Conservation (phyloP, 1,140 invertebrate genomes). For the Papilio dardanus region DNA sequence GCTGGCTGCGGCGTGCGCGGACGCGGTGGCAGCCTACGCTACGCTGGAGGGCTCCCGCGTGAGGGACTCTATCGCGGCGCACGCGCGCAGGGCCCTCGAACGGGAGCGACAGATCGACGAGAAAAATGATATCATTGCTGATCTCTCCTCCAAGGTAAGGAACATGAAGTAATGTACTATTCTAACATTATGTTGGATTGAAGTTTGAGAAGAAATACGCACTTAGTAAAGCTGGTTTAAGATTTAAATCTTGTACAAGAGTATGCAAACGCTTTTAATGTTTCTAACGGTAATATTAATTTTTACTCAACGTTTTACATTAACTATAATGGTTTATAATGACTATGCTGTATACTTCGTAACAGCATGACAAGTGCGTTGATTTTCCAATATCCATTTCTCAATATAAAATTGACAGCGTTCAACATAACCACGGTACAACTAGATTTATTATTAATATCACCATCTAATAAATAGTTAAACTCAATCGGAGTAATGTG, state of each 20-base stretch:
- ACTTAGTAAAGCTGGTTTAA: not conserved
- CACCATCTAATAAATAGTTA: not conserved
- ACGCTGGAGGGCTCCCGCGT: slow-evolving; percentile 90
- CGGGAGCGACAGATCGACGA: slow-evolving; percentile 91
- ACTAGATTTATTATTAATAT: not conserved
- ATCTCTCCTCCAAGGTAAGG: slow-evolving; percentile 90
- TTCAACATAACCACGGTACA: not conserved
- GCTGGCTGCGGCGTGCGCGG: slow-evolving; percentile 85
- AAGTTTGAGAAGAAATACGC: not conserved
- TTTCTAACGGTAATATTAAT: not conserved
- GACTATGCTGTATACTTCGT: not conserved
- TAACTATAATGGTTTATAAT: not conserved
- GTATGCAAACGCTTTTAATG: not conserved
- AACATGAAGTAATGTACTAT: not conserved
- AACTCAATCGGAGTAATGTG: not conserved
- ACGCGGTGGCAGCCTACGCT: slow-evolving; percentile 87
- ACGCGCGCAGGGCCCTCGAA: slow-evolving; percentile 88
- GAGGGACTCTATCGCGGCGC: slow-evolving; percentile 90
- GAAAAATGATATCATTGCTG: slow-evolving; percentile 90
- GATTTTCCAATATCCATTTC: not conserved
- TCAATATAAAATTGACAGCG: not conserved
- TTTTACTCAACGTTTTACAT: not conserved
- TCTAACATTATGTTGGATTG: too few species aligned
- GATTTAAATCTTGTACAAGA: not conserved
- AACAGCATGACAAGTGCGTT: too few species aligned